These are phyloP conservation scores for Lepilemur septentrionalis DNA, from an alignment of 2,797 vertebrate species.

Conservation along the genomic window DNA sequence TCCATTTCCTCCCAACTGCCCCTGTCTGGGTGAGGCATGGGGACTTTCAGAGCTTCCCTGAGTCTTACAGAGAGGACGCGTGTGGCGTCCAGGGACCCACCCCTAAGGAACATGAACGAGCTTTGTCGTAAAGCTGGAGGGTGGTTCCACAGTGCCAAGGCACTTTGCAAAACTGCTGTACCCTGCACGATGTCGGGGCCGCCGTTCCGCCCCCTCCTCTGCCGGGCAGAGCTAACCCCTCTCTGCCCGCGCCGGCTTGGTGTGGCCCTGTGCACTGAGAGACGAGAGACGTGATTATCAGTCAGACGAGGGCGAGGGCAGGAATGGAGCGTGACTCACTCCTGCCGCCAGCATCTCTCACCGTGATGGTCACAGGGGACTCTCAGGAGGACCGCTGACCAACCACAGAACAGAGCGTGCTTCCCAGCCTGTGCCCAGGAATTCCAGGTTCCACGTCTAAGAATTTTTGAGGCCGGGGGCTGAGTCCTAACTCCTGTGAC, in stretches of 20 bases:
- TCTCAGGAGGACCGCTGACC: rapidly evolving
- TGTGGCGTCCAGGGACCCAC: neutral
- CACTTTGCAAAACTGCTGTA: neutral
- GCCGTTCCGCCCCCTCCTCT: rapidly evolving
- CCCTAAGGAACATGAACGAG: too few species aligned
- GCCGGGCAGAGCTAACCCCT: rapidly evolving
- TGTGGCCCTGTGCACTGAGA: rapidly evolving
- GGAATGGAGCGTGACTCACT: rapidly evolving
- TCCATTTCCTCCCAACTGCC: neutral
- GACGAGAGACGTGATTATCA: neutral
- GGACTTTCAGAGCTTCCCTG: neutral
- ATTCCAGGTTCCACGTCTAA: rapidly evolving
- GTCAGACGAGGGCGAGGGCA: too few species aligned
- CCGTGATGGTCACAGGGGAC: rapidly evolving
- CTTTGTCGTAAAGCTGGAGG: neutral
- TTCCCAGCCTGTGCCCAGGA: neutral
- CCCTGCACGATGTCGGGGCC: rapidly evolving
- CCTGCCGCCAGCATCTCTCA: neutral
- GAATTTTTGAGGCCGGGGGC: neutral
- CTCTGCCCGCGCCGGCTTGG: neutral
- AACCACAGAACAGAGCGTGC: rapidly evolving
- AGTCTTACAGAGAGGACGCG: neutral
- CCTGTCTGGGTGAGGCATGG: rapidly evolving
- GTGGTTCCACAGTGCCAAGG: neutral
- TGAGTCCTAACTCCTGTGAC: too few species aligned